Base-by-base conservation (phyloP, 2,113 vertebrate genomes). In the Pollimyrus isidori region DNA sequence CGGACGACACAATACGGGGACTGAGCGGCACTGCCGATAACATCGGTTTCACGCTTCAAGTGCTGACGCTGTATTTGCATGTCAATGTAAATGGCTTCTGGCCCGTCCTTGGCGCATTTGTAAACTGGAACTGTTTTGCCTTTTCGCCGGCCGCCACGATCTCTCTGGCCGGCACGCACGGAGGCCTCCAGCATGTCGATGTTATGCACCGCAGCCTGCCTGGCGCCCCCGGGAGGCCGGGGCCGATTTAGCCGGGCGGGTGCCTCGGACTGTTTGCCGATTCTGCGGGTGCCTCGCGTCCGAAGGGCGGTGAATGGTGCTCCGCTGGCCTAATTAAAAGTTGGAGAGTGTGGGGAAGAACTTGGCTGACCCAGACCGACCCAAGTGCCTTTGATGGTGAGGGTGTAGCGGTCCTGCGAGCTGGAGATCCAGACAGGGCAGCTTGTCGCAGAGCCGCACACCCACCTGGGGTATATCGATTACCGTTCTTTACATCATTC, bases 31-130 rank as follows among this genome's bases (percentile, higher is more conserved):
- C 48, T 46, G 86, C 49, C 58, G 92, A 93, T 93, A 92, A 86
- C 92, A 91, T 89, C 35, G 45, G 65, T 89, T 89, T 87, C 91
- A 76, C 90, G 89, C 91, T 92, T 90, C 92, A 91, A 93, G 91
- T 91, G 89, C 90, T 86, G 93, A 89, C 90, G 26, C 1, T 46
- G 21, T 0, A 93, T 96, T 95, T 95, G 94, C 95, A 95, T 95
- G 94, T 94, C 91, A 93, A 95, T 95, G 95, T 93, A 96, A 96
- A 96, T 95, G 80, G 52, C 46, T 89, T 87, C 73, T 87, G n/a
- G 19, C 50, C 45, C 65, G 58, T 90, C 91, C 90, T 21, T 15
- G 90, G 69, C 88, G 42, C 50, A 50, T 52, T 89, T 89, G 73
- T 90, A 85, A 65, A 93, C 92, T 90, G 76, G 35, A 90, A 89